Evolutionary conservation across 2,888 invertebrate genomes (phyloP), one percentile per base, ranked within the genome.

Genomic region (Apocheima hispidaria): DNA sequence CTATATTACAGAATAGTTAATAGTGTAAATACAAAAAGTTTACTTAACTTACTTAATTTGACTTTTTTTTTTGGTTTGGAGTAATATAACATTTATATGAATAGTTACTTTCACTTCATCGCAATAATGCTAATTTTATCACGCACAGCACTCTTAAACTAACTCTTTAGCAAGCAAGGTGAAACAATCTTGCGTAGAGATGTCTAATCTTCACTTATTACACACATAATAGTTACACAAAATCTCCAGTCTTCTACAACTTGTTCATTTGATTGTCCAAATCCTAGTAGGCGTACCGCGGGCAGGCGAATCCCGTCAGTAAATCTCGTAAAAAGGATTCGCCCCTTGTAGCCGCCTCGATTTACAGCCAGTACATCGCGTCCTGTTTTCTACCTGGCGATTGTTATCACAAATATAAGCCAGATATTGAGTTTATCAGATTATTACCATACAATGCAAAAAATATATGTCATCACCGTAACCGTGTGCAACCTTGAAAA

Each of bases 311-410:
- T 87, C 84, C 86, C 83, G 78, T 72, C 85, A 75, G 88, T 91
- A 90, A 90, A 90, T 91, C 90, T 91, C 83, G 82, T 86, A 88
- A 88, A 88, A 88, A 86, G 88, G 87, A 88, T 90, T 90, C 84
- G 75, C 84, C 74, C 82, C 82, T 85, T 88, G 87, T 89, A 86
- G 84, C 85, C 82, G 72, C 78, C 74, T 77, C 88, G 85, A 90
- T 90, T 90, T 88, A 90, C 86, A 82, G 78, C 84, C 86, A 67
- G 86, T 81, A 82, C 78, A 84, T 77, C 68, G 66, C 72, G 68
- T 69, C 76, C 78, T 78, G 81, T 71, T 76, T n/a, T 72, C 78
- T 77, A 79, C 71, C 61, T 72, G 71, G 71, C 72, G 74, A 72
- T 73, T 75, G 71, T 66, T 72, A 63, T 70, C 41, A 4, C 28